Base-by-base conservation (phyloP, 2,888 invertebrate species). In the Philhelius pedissequus region DNA sequence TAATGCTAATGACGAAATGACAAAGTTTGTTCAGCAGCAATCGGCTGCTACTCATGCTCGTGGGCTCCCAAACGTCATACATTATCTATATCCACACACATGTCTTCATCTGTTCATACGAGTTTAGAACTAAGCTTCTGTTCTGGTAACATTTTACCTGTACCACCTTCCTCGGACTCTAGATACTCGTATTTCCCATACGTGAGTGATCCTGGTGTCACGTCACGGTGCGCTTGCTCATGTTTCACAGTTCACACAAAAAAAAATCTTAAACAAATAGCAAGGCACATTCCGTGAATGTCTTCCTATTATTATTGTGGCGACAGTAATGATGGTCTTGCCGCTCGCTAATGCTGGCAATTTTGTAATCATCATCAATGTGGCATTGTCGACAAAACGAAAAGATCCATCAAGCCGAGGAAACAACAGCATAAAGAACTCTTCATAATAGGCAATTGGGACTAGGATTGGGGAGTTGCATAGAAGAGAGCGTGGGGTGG, bases 301-400 rank as follows among this genome's bases (percentile, higher is more conserved):
- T 70, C 70, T 79, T 75, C 52, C 64, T 13, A 32, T 20, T 70
- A 69, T 78, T 74, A 54, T 30, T 50, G 75, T 69, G 75, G 73
- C 68, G 82, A 73, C 71, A 68, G 78, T 82, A 82, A 83, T 83
- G 74, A 79, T 70, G 22, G 62, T 83, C 83, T 78, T 64, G 64
- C 64, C 32, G 30, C 40, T 75, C 48, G 69, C 79, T 83, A 83
- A 83, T 83, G 79, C 64, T 27, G 64, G 79, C 54, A 83, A 83
- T 83, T 83, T 83, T 79, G 79, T 79, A 83, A 83, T 83, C 83
- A 83, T 83, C 78, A 64, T 82, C 82, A 69, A 20, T 75, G 38
- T 48, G 30, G 32, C 62, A 69, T 54, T 48, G 22, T 45, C n/a
- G 45, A 5, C 6, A 78, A 73, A 71, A 56, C 6, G 82, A 73